A percentile compares a stretch with the other conserved stretches of the same genome.
Evolutionary conservation across 92 coral and sea anemone species (phyloP).

Genomic region (Epizoanthus fatuus): DNA sequence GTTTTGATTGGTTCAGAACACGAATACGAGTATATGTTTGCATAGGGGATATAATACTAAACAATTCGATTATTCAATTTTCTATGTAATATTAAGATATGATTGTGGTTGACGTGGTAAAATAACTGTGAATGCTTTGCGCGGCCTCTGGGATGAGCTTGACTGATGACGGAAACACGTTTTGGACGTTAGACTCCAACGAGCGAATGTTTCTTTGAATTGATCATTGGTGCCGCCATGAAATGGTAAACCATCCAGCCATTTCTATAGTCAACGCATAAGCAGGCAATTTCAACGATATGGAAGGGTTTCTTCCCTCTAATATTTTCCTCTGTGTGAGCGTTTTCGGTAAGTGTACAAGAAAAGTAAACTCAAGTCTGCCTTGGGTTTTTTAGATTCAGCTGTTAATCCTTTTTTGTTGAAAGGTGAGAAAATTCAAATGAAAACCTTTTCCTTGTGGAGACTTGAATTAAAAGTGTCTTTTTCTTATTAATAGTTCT

Average conservation of each 20-base stretch:
- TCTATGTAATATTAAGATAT: neutral
- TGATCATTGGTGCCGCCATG: neutral
- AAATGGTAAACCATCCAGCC: neutral
- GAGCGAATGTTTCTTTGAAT: neutral
- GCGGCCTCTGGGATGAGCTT: neutral
- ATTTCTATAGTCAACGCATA: neutral
- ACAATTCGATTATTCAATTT: neutral
- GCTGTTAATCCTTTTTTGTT: neutral
- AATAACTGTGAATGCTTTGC: neutral
- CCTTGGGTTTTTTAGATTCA: neutral
- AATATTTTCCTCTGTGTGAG: neutral
- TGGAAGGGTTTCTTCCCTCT: neutral
- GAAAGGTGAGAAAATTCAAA: neutral
- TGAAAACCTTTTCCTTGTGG: too few species aligned
- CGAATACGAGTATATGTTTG: neutral
- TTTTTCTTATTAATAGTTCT: too few species aligned
- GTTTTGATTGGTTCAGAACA: conserved; percentile 11
- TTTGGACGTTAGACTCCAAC: neutral
- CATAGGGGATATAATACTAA: neutral
- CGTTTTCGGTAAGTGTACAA: neutral
- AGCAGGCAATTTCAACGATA: neutral
- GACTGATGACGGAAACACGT: neutral
- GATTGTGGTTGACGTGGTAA: neutral
- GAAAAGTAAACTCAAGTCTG: neutral
- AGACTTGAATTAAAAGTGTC: too few species aligned